Evolutionary conservation across 2,113 vertebrate genomes (phyloP).

Genomic region (Apeltes quadracus): DNA sequence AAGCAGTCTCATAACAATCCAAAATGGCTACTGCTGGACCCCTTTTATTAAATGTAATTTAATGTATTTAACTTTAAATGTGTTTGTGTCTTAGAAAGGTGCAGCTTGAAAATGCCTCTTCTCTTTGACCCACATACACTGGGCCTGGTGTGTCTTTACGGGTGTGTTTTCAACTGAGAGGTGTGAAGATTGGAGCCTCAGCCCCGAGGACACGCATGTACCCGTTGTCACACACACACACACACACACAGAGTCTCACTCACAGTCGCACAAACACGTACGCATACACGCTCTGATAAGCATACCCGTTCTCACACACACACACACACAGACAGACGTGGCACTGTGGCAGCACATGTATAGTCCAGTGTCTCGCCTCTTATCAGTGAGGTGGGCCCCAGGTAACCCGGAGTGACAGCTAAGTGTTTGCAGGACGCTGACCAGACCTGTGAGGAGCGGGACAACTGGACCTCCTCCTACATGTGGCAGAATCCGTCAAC

Average conservation of each 20-base stretch:
- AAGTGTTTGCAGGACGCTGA: slow-evolving; percentile 57
- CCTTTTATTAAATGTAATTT: neutral
- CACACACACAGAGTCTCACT: slow-evolving; percentile 28
- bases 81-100: neutral
- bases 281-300: slow-evolving; percentile 10
- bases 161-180: slow-evolving; percentile 65
- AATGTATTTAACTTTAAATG: neutral
- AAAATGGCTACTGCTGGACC: neutral
- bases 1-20: neutral
- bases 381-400: slow-evolving; percentile 62
- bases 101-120: neutral
- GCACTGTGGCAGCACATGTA: slow-evolving; percentile 27
- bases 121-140: slow-evolving; percentile 50
- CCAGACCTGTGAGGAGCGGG: slow-evolving; percentile 51
- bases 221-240: slow-evolving; percentile 39
- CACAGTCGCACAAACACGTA: slow-evolving; percentile 30
- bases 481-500: slow-evolving; percentile 60
- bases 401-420: slow-evolving; percentile 74
- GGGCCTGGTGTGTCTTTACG: slow-evolving; percentile 60
- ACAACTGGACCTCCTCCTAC: slow-evolving; percentile 65
- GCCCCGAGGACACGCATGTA: slow-evolving; percentile 67
- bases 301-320: slow-evolving; percentile 14
- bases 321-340: slow-evolving; percentile 11
- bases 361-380: slow-evolving; percentile 36
- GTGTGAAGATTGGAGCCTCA: slow-evolving; percentile 70